Evolutionary conservation across 2,888 invertebrate genomes (phyloP), one percentile per base, ranked within the genome.

Genomic region (Synergus japonicus): DNA sequence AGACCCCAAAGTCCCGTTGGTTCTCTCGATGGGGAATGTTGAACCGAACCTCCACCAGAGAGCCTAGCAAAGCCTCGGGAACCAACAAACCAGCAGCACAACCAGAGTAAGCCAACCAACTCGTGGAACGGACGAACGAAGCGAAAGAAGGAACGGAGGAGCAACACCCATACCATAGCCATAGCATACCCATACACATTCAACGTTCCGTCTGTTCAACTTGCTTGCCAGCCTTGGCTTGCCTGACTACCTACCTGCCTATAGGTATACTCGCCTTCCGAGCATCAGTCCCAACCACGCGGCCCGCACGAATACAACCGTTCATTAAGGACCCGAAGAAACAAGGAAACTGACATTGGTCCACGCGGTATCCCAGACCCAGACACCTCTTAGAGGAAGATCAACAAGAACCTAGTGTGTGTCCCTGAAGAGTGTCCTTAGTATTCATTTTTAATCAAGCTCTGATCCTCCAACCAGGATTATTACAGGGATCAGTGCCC

Each of bases 251-350:
- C 83, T 83, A 84, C 83, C 85, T 85, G 84, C 85, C 86, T 85
- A 86, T 87, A 87, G 90, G 89, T 90, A 90, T 89, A 90, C 88
- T 87, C 87, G 85, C 86, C 87, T 86, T 86, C 85, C 81, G 85
- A 87, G 86, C 90, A 88, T 91, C 92, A 91, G 92, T 92, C 86
- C 89, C 87, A 89, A 91, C 89, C 91, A 91, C 92, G 91, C 91
- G 92, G 90, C 91, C 86, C 87, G 87, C 88, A 89, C 89, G 91
- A 89, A 91, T 88, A 91, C 91, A 91, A 88, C 87, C 88, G 88
- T 88, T 88, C 88, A 88, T 89, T 87, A 89, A 89, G 87, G 89
- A 88, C 87, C 82, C 29, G 15, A 54, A 76, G 49, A 37, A 65
- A 44, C 9, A 43, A 66, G 43, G 41, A 41, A 41, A 63, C 22